Evolutionary conservation across 2,888 invertebrate species (phyloP).

Genomic region (Cephus sareptanus): DNA sequence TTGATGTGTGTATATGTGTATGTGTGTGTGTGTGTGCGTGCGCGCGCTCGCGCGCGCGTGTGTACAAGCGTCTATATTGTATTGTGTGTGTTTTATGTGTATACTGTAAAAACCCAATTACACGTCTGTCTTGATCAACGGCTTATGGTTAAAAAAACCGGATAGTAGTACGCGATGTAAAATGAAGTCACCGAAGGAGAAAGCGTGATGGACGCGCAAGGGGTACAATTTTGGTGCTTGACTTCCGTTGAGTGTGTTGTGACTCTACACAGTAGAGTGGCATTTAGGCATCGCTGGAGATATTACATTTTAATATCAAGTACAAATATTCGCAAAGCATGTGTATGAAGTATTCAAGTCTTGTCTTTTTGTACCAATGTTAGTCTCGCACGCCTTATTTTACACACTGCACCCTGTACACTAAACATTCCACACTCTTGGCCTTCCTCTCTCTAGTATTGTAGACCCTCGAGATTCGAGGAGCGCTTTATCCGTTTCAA

Average conservation of each 20-base stretch:
- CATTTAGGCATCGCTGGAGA: constrained; percentile 50
- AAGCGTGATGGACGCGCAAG: constrained; percentile 30
- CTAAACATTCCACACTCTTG: constrained; percentile 35
- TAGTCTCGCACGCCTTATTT: constrained; percentile 46
- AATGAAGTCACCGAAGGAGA: constrained; percentile 27
- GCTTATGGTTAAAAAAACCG: constrained; percentile 12
- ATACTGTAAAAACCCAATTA: neutral
- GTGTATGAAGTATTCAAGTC: constrained; percentile 52
- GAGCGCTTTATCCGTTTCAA: constrained; percentile 18
- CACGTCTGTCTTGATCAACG: constrained; percentile 4
- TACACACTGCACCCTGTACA: constrained; percentile 46
- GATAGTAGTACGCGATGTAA: constrained; percentile 30
- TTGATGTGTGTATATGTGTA: no score
- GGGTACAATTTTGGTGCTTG: constrained; percentile 22
- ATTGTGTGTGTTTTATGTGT: no score
- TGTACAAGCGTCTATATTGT: no score
- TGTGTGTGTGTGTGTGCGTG: no score
- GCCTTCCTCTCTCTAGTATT: constrained; percentile 14
- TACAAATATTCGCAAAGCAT: constrained; percentile 44
- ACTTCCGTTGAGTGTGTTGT: constrained; percentile 28
- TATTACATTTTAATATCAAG: constrained; percentile 45
- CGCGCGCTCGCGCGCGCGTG: no score
- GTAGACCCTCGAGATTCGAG: constrained; percentile 11
- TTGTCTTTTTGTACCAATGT: constrained; percentile 50
- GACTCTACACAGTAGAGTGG: constrained; percentile 57